phyloP scores from a whole-genome alignment of 2,888 invertebrate species.

The Drosophila neonasuta region DNA sequence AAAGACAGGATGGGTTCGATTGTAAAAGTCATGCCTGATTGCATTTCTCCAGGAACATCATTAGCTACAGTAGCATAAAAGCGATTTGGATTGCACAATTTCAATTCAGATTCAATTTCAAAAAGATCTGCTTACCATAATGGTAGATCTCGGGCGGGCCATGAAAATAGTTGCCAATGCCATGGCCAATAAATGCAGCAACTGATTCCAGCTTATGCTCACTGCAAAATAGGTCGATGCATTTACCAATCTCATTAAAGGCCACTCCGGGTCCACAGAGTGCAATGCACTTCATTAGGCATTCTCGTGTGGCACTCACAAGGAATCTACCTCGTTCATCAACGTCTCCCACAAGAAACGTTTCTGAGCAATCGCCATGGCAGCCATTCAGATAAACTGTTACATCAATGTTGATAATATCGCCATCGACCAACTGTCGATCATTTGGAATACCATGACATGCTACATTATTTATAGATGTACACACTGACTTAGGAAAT shows the following conservation, averaged over 20 bases:
- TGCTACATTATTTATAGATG: conserved; percentile 93
- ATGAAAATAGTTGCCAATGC: conserved; percentile 96
- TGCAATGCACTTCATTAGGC: conserved; percentile 86
- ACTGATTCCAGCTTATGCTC: conserved; percentile 86
- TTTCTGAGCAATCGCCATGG: conserved; percentile 96
- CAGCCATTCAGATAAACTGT: conserved; percentile 93
- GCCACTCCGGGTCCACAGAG: conserved; percentile 85
- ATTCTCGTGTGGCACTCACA: conserved; percentile 87
- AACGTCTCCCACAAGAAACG: conserved; percentile 92
- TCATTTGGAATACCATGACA: conserved; percentile 97
- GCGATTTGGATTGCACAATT: not conserved
- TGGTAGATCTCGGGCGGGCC: conserved; percentile 95
- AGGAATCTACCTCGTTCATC: conserved; percentile 88
- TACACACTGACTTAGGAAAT: conserved; percentile 95
- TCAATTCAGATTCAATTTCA: not conserved
- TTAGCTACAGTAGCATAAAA: conserved; percentile 84
- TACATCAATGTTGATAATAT: conserved; percentile 95
- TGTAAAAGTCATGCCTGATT: conserved; percentile 96
- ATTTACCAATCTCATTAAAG: conserved; percentile 86
- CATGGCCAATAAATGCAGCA: conserved; percentile 94
- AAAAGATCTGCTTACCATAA: conserved; percentile 84
- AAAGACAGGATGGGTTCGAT: conserved; percentile 94
- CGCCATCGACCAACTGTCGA: conserved; percentile 90
- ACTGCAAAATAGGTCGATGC: conserved; percentile 86
- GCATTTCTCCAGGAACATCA: conserved; percentile 87